Base-by-base conservation (phyloP, 1,140 invertebrate species). In the Acyrthosiphon pisum region DNA sequence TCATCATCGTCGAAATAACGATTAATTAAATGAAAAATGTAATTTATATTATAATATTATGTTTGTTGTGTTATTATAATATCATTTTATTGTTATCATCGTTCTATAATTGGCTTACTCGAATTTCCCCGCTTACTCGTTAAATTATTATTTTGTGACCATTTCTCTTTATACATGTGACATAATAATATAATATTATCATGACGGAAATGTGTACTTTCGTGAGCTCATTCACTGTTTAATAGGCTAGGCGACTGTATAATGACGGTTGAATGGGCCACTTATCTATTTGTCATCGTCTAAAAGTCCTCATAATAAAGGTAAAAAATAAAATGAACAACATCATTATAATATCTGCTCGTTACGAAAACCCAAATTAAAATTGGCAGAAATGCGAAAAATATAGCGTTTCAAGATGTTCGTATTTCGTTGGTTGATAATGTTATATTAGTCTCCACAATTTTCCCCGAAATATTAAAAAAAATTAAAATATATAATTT, bases 21-120 rank as follows among this genome's bases (percentile, higher is more conserved):
- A 56, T 56, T 56, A 90, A 56, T 90, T 90, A 35, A 90, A 90
- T 44, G 53, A 60, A 90, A 60, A 90, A 60, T 60, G 30, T 8
- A 90, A 56, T 90, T 60, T 60, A 68, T 68, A 68, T 68, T 68
- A n/a, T 68, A 68, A 9, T 53, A 53, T 86, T 87, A 90, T 22
- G 53, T 90, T 44, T 90, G 37, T 90, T 8, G 50, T 0, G 20
- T n/a, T 87, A 35, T 87, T 87, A 30, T n/a, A 48, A 30, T n/a
- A 48, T 87, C 48, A n/a, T 88, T 11, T n/a, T 46, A 35, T 68
- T 68, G 14, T n/a, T 18, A 76, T 18, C 14, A n/a, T 68, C 20
- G 23, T 30, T 4, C 26, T 44, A 84, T 87, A 90, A 90, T 90
- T 60, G 53, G 88, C 37, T 60, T 60, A 53, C n/a, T 11, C 11